Evolutionary conservation across 2,888 invertebrate genomes (phyloP).

Genomic region (Plemyria rubiginata): DNA sequence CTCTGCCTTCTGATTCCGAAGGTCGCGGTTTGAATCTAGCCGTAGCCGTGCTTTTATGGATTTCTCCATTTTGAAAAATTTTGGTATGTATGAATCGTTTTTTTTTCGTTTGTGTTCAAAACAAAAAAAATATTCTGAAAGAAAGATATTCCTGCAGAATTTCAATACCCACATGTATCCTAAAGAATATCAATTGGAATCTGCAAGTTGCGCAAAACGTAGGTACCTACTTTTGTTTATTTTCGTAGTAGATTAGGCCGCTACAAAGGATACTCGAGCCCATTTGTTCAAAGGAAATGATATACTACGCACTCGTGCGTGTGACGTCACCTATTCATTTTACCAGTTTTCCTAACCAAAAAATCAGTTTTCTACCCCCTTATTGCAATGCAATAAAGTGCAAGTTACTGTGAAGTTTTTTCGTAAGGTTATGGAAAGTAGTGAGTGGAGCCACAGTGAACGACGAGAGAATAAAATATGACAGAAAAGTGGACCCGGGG

Average conservation of each 20-base stretch:
- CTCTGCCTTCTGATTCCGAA: no score
- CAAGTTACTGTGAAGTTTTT: constrained; percentile 31
- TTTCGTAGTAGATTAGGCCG: constrained; percentile 76
- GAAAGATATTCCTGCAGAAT: no score
- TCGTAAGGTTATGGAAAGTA: constrained; percentile 36
- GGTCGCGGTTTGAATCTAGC: no score
- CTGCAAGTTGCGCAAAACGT: constrained; percentile 37
- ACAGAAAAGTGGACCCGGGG: constrained; percentile 74
- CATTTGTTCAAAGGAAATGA: constrained; percentile 82
- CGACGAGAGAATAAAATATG: constrained; percentile 77
- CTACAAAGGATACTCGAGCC: constrained; percentile 66
- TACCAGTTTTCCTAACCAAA: constrained; percentile 46
- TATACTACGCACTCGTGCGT: constrained; percentile 79
- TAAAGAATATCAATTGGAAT: constrained; percentile 9
- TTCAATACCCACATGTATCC: background rate
- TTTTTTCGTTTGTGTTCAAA: no score
- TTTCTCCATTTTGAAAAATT: no score
- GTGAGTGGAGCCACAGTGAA: constrained; percentile 53
- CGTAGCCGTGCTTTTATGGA: no score
- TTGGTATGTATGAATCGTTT: no score
- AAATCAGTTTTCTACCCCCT: constrained; percentile 33
- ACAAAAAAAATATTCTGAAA: no score
- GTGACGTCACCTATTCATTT: constrained; percentile 63
- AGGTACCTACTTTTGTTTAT: constrained; percentile 69
- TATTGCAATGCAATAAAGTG: constrained; percentile 44